Conservation (phyloP, 1,140 invertebrate species). For the Drosophila orena region DNA sequence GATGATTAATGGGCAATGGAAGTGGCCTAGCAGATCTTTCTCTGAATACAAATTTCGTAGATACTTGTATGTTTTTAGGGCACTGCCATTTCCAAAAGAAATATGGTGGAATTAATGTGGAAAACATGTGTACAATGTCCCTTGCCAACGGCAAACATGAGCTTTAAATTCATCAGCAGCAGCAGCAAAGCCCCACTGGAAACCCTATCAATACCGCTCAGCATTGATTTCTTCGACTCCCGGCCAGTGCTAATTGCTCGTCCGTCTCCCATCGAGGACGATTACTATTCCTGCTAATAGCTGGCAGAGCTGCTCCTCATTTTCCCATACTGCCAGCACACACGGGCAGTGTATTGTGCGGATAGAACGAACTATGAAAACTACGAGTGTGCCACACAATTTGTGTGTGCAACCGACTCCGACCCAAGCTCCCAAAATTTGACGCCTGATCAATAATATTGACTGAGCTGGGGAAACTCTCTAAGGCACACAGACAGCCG, state of each 20-base stretch:
- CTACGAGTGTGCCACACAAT: constrained; percentile 62
- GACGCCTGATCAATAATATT: constrained; percentile 80
- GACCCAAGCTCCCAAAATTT: constrained; percentile 53
- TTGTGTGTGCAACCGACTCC: constrained; percentile 42
- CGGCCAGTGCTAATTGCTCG: constrained; percentile 55
- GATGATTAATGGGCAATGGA: not conserved
- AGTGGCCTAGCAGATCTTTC: no score
- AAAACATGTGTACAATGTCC: no score
- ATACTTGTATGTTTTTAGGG: no score
- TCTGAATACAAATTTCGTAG: no score
- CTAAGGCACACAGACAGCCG: constrained; percentile 14
- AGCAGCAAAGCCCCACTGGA: not conserved
- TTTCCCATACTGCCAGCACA: constrained; percentile 6
- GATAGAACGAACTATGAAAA: constrained; percentile 46
- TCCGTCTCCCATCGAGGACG: constrained; percentile 31
- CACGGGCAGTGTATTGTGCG: constrained; percentile 2
- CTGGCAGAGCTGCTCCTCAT: not conserved
- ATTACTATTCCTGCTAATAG: constrained; percentile 10
- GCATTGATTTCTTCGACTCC: constrained; percentile 5
- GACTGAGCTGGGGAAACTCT: constrained; percentile 44
- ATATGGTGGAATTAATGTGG: no score
- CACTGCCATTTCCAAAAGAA: no score
- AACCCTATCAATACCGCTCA: not conserved
- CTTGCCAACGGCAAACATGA: not conserved
- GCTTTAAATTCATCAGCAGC: not conserved